Conservation (phyloP, 2,888 invertebrate genomes). For the Zonitis immaculata region DNA sequence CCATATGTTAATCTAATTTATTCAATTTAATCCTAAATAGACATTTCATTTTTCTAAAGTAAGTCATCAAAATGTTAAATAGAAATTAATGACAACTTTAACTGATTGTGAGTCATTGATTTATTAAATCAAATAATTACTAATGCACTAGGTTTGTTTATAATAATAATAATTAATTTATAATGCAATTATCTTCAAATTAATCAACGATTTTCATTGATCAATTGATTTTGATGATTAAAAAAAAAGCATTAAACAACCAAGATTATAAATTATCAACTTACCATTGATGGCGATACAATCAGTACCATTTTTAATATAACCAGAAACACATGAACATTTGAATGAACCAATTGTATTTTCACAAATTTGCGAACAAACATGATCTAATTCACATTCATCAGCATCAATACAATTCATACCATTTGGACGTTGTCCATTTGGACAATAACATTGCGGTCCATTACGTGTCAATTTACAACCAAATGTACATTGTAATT, state of each 20-base stretch:
- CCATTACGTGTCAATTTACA: slow-evolving; percentile 69
- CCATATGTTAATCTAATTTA: no score
- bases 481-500: slow-evolving; percentile 50
- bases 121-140: no score
- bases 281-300: slow-evolving; percentile 71
- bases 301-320: slow-evolving; percentile 54
- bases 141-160: no score
- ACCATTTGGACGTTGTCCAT: slow-evolving; percentile 60
- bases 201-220: no score
- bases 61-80: no score
- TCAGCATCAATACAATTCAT: slow-evolving; percentile 68
- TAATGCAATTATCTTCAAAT: no score
- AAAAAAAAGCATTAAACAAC: no score
- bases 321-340: slow-evolving; percentile 72
- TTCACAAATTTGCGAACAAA: slow-evolving; percentile 70
- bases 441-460: slow-evolving; percentile 69
- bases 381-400: slow-evolving; percentile 67
- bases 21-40: no score
- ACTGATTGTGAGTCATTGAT: no score
- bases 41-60: no score
- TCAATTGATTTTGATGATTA: neutral
- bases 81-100: no score
- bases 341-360: slow-evolving; percentile 63
- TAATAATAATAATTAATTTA: no score
- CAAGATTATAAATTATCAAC: slow-evolving; percentile 24